phyloP scores from a whole-genome alignment of 37 sponge, comb jelly and placozoan genomes.

The Diacarnus erythraeanus region DNA sequence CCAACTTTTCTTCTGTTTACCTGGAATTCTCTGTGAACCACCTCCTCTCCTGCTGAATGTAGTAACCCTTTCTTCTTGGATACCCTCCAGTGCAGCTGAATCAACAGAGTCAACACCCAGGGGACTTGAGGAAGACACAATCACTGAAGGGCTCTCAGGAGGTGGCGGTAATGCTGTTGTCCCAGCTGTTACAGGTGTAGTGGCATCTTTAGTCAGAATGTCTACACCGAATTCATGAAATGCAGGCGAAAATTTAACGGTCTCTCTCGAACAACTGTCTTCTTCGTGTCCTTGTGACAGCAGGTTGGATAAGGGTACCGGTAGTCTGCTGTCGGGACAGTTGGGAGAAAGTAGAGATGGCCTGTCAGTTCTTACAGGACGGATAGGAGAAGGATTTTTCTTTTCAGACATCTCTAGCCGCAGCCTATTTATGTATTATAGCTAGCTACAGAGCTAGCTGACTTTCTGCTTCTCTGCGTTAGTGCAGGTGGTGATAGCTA shows the following conservation, averaged over 20 bases:
- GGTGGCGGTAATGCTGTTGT: background rate
- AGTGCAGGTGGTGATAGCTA: too few relatives aligned
- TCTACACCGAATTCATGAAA: conserved; percentile 10
- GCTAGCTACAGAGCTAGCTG: too few relatives aligned
- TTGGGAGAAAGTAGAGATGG: background rate
- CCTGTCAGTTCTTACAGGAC: conserved; percentile 2
- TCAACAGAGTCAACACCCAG: background rate
- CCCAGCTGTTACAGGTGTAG: conserved; percentile 27
- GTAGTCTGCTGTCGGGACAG: background rate
- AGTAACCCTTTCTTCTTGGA: background rate
- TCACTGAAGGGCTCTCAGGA: conserved; percentile 2
- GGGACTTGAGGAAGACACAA: background rate
- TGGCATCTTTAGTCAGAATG: conserved; percentile 25
- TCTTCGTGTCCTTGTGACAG: background rate
- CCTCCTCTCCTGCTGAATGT: conserved; percentile 2
- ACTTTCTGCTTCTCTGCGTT: too few relatives aligned
- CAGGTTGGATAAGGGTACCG: too few relatives aligned
- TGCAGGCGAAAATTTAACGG: background rate
- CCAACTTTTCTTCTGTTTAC: background rate
- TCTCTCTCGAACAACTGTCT: background rate
- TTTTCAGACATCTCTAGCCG: background rate
- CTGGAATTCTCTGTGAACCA: background rate
- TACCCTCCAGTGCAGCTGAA: background rate
- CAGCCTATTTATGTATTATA: too few relatives aligned
- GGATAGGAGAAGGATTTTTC: background rate